phyloP scores from a whole-genome alignment of 2,113 vertebrate genomes.

The Chaetorhynchus papuensis region DNA sequence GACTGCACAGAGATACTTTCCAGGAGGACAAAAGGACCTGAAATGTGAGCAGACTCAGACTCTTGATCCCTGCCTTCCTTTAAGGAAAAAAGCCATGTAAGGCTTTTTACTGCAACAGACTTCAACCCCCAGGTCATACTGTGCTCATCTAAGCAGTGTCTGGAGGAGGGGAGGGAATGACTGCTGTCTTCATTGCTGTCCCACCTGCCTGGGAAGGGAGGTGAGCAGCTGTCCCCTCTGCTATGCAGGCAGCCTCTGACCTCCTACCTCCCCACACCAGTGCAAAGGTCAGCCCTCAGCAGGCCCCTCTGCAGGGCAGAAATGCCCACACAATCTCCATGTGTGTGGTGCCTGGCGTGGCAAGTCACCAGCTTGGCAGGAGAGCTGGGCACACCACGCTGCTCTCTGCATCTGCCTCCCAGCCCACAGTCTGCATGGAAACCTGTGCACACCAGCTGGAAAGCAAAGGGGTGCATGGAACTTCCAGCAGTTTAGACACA shows the following conservation, averaged over 20 bases:
- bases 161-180: background rate
- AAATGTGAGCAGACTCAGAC: background rate
- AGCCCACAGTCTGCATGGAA: background rate
- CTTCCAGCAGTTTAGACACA: fast-evolving
- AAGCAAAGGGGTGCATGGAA: background rate
- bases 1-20: background rate
- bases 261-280: background rate
- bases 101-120: background rate
- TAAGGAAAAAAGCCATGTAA: background rate
- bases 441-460: background rate
- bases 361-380: background rate
- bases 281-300: background rate
- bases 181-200: background rate
- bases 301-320: background rate
- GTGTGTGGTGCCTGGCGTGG: fast-evolving
- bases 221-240: constrained; percentile 30
- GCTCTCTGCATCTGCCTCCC: background rate
- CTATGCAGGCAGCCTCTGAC: background rate
- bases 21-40: background rate
- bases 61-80: background rate
- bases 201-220: constrained; percentile 16
- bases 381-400: background rate
- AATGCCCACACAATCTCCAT: fast-evolving
- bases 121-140: background rate
- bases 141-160: background rate